Evolutionary conservation across 2,797 vertebrate species (phyloP), one percentile per base, ranked within the genome.

Genomic region (Telmatherina bonti): DNA sequence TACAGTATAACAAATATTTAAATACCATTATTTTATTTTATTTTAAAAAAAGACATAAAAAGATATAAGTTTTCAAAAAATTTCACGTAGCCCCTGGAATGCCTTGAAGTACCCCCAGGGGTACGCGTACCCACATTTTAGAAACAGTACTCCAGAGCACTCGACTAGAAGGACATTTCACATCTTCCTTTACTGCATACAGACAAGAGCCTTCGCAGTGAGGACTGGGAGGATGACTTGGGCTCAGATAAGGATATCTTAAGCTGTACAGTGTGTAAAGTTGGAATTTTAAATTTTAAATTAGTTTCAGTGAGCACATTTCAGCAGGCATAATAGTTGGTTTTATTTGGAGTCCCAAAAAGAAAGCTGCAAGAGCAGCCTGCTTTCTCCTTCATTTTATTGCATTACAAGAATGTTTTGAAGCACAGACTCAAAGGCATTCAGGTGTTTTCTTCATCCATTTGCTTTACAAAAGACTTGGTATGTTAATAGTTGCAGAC

Each of bases 281-380:
- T 64, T 70, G 22, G 12, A 70, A 72, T 67, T 52, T 77, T 20
- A 33, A 26, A 70, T 84, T 24, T 62, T 65, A 24, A 67, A 58
- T 24, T 64, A 76, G n/a, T 31, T 62, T 30, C 49, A 60, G 58
- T 20, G 36, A 11, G 31, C 18, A 55, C 26, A 41, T 72, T 24
- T 76, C 63, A 43, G 41, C 24, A 53, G 7, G n/a, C 12, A 45
- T 38, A 58, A 55, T 43, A 33, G 12, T 45, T 76, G 55, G 30
- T 78, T 67, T 49, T 49, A 35, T 3, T 13, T 22, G 1, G 15
- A 54, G 51, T 54, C 1, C 54, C 2, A 11, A n/a, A 64, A 31
- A 36, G 60, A 45, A 4, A 63, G 24, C 11, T 52, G 36, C 7
- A 27, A 8, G 20, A 57, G 30, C 13, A 38, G 3, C 70, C 29